A percentile compares a stretch with the other conserved stretches of the same genome.
Conservation (phyloP, 2,113 vertebrate genomes). For the Tricholaema leucomelas region DNA sequence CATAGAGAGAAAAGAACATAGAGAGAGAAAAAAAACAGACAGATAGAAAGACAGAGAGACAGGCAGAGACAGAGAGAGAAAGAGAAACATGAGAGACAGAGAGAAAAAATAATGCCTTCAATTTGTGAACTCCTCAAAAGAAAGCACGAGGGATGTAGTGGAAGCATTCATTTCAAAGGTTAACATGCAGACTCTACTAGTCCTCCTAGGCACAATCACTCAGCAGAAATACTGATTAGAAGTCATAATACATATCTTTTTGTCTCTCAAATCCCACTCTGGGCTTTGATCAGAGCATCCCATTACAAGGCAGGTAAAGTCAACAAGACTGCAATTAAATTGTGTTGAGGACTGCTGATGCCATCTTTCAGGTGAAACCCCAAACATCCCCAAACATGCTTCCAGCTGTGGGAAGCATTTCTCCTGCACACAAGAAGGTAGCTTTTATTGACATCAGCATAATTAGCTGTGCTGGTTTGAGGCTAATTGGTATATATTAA, state of each 20-base stretch:
- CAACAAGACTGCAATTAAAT: slow-evolving; percentile 56
- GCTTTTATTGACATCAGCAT: slow-evolving; percentile 62
- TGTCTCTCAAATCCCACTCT: neutral
- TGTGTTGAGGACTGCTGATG: slow-evolving; percentile 22
- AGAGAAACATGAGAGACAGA: too few species aligned
- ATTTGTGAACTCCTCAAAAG: slow-evolving; percentile 4
- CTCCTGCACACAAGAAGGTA: slow-evolving; percentile 57
- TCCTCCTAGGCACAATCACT: neutral
- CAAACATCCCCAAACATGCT: slow-evolving; percentile 50
- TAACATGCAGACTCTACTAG: neutral
- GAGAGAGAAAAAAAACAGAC: too few species aligned
- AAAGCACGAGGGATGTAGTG: neutral
- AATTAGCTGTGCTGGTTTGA: too few species aligned
- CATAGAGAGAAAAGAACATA: too few species aligned
- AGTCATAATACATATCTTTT: neutral
- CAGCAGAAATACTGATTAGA: slow-evolving; percentile 18
- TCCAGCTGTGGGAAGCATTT: slow-evolving; percentile 51
- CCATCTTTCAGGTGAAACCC: slow-evolving; percentile 51
- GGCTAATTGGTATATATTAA: too few species aligned
- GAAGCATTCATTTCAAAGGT: neutral
- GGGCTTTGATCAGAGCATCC: slow-evolving; percentile 40
- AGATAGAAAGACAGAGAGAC: too few species aligned
- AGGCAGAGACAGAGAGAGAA: too few species aligned
- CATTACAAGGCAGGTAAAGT: slow-evolving; percentile 5
- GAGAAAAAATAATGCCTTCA: neutral